Base-by-base conservation (phyloP, 1,140 invertebrate genomes). In the Aphis craccivora region DNA sequence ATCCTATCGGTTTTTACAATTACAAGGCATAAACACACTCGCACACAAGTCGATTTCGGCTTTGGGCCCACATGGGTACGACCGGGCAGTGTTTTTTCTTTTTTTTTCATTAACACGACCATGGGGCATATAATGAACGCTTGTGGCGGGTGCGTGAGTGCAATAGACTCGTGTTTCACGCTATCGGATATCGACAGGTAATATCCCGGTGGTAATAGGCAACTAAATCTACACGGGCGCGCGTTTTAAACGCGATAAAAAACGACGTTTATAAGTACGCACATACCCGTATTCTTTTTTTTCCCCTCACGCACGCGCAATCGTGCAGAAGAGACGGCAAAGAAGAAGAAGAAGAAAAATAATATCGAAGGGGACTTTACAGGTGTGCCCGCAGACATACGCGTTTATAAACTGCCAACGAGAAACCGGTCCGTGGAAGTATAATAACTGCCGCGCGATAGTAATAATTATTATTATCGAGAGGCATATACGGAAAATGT, bases 381-480 rank as follows among this genome's bases (percentile, higher is more conserved):
- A 93, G 91, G 91, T 93, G 91, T 90, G 76, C 91, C 91, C 30
- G 91, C 91, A 86, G 91, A 93, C 89, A 67, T 76, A 76, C 30
- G 60, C 60, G 60, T 76, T 76, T 76, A 76, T 67, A 90, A 90
- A 90, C 91, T 93, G 91, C 76, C 91, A 51, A 55, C 81, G 25
- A 76, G 60, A 86, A 93, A 93, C 91, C 91, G 91, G 91, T 93
- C 91, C 81, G 91, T 40, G 37, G 81, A 76, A 67, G 60, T 76
- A 76, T 84, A 93, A 90, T 90, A 90, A 90, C 89, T 81, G 81
- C 30, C 60, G 60, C 60, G 60, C 76, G 81, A 93, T 93, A 55
- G 81, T 86, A 86, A 93, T 93, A 93, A 93, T 93, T 55, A 93
- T 92, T 92, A 84, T 93, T 83, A 76, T 76, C 60, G 91, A 93